A percentile compares a stretch with the other conserved stretches of the same genome.
phyloP scores from a whole-genome alignment of 2,888 invertebrate species.

The Drosophila nigritarsus region DNA sequence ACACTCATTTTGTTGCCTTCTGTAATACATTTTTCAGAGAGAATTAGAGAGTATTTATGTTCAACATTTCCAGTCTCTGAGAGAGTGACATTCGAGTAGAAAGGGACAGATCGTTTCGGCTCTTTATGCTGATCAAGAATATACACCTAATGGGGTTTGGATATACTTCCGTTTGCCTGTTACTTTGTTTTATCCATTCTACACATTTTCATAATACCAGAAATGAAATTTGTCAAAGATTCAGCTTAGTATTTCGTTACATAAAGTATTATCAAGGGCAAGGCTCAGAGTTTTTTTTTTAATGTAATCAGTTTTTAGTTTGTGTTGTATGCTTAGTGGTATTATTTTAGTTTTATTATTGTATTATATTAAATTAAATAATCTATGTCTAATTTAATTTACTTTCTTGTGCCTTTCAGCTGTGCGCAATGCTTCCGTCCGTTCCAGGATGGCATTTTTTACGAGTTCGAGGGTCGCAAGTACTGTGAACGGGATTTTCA shows the following conservation, averaged over 20 bases:
- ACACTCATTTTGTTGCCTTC: background rate
- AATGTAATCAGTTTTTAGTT: background rate
- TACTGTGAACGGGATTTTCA: slow-evolving; percentile 99
- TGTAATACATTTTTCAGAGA: background rate
- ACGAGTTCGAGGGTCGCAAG: slow-evolving; percentile 99
- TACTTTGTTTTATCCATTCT: background rate
- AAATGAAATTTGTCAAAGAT: background rate
- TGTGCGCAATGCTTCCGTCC: slow-evolving; percentile 99
- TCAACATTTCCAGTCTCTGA: background rate
- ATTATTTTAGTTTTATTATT: background rate
- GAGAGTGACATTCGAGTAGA: background rate
- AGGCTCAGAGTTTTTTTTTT: background rate
- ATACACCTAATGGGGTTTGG: background rate
- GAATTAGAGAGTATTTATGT: background rate
- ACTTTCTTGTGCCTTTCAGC: slow-evolving; percentile 85
- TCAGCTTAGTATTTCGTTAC: background rate
- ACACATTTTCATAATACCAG: background rate
- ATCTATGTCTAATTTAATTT: background rate
- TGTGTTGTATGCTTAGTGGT: background rate
- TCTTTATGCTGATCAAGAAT: background rate
- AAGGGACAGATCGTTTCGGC: background rate
- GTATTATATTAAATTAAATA: background rate
- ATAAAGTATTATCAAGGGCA: background rate
- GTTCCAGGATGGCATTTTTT: slow-evolving; percentile 98
- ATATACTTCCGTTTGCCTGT: background rate